Conservation (phyloP, 2,888 invertebrate species). For the Camptogramma bilineatum region DNA sequence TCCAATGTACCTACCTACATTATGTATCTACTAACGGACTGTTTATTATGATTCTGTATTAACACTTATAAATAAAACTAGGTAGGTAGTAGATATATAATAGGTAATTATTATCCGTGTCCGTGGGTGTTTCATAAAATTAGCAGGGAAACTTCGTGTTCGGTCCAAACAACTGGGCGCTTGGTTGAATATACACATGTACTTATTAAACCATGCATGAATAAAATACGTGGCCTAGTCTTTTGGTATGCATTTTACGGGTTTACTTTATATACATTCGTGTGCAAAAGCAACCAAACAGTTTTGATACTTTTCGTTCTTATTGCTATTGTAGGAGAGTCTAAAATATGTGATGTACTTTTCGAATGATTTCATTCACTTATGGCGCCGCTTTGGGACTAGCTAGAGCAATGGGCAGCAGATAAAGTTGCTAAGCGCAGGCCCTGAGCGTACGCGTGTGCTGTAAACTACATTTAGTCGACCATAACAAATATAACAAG, state of each 20-base stretch:
- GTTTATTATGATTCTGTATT: too few relatives aligned
- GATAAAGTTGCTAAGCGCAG: constrained; percentile 68
- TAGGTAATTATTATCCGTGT: not conserved
- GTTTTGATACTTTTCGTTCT: constrained; percentile 21
- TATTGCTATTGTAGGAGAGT: constrained; percentile 29
- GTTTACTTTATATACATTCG: constrained; percentile 10
- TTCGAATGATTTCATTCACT: constrained; percentile 12
- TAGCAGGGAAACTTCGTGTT: constrained; percentile 1
- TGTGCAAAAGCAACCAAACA: constrained; percentile 26
- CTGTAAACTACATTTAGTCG: constrained; percentile 73
- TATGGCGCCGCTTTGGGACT: constrained; percentile 30
- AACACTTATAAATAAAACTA: too few relatives aligned
- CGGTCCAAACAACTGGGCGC: constrained; percentile 42
- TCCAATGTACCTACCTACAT: too few relatives aligned
- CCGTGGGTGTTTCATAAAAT: not conserved
- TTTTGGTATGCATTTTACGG: constrained; percentile 53
- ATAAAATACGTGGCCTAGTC: constrained; percentile 53
- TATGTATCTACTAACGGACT: too few relatives aligned
- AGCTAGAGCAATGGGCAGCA: constrained; percentile 36
- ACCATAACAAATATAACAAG: constrained; percentile 58
- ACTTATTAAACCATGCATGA: constrained; percentile 50
- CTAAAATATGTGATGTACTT: constrained; percentile 21
- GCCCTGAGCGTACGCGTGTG: constrained; percentile 51
- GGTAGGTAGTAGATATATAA: too few relatives aligned
- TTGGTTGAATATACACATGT: constrained; percentile 40